phyloP scores from a whole-genome alignment of 1,140 invertebrate species.

The Oreohelix idahoensis region DNA sequence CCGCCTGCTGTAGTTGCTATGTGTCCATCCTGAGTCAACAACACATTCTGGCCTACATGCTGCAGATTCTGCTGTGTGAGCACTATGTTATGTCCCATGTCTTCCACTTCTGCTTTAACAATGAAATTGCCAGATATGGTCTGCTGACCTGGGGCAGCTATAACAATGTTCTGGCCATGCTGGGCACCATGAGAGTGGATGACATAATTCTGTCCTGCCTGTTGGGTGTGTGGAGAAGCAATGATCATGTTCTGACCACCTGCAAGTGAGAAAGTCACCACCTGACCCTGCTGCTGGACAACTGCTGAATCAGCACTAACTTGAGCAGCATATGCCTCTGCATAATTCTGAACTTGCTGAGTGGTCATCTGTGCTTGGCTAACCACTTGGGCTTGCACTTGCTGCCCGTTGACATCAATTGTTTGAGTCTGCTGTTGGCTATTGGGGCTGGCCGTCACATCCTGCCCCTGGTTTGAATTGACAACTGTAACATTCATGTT shows the following conservation, averaged over 20 bases:
- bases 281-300: slow-evolving; percentile 24
- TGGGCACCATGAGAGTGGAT: slow-evolving; percentile 34
- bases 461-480: slow-evolving; percentile 17
- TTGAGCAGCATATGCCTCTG: slow-evolving; percentile 32
- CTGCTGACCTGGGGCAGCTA: slow-evolving; percentile 44
- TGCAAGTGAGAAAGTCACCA: slow-evolving; percentile 42
- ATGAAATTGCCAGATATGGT: slow-evolving; percentile 40
- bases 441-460: background rate
- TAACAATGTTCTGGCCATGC: slow-evolving; percentile 45
- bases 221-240: slow-evolving; percentile 43
- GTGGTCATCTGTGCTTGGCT: background rate
- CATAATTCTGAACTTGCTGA: slow-evolving; percentile 31
- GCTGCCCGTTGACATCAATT: slow-evolving; percentile 33
- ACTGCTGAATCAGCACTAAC: slow-evolving; percentile 11
- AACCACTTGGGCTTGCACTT: slow-evolving; percentile 28
- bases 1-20: background rate
- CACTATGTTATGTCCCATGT: slow-evolving; percentile 47
- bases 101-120: slow-evolving; percentile 44
- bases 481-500: slow-evolving; percentile 42
- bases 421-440: slow-evolving; percentile 37
- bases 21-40: slow-evolving; percentile 38
- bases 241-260: slow-evolving; percentile 49
- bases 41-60: slow-evolving; percentile 39
- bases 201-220: slow-evolving; percentile 44
- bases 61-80: slow-evolving; percentile 46